Evolutionary conservation across 2,888 invertebrate genomes (phyloP).

Genomic region (Cheilosia vulpina): DNA sequence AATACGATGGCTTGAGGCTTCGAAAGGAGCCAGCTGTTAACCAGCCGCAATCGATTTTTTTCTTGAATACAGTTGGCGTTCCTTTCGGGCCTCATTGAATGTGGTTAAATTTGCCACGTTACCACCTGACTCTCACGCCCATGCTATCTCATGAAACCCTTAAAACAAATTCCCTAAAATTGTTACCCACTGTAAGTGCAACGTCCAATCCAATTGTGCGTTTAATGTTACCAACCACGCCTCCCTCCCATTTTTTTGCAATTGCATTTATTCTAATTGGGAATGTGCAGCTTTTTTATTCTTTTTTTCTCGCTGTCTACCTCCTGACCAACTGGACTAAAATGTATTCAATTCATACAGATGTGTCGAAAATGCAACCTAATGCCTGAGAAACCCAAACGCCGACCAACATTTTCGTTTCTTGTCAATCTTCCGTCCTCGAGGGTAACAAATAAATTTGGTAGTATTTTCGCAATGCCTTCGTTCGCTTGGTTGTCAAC

Average conservation of each 20-base stretch:
- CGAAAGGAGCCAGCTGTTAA: no score
- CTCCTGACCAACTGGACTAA: constrained; percentile 56
- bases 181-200: no score
- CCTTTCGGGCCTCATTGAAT: no score
- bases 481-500: constrained; percentile 38
- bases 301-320: background rate
- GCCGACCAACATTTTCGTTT: constrained; percentile 26
- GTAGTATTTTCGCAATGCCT: constrained; percentile 22
- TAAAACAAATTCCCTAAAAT: no score
- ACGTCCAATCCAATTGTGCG: background rate
- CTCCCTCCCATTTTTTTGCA: constrained; percentile 22
- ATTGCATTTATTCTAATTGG: constrained; percentile 67
- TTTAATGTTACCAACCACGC: constrained; percentile 33
- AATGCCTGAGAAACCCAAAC: constrained; percentile 29
- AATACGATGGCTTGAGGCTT: no score
- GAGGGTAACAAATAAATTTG: constrained; percentile 63
- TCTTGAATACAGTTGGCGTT: no score
- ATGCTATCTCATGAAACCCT: no score
- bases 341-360: constrained; percentile 61
- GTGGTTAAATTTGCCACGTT: background rate
- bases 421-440: constrained; percentile 58
- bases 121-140: constrained; percentile 24
- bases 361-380: constrained; percentile 60
- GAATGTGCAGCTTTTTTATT: constrained; percentile 1
- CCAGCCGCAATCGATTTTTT: no score